phyloP scores from a whole-genome alignment of 1,140 invertebrate genomes.

The Scaptomyza pallida region DNA sequence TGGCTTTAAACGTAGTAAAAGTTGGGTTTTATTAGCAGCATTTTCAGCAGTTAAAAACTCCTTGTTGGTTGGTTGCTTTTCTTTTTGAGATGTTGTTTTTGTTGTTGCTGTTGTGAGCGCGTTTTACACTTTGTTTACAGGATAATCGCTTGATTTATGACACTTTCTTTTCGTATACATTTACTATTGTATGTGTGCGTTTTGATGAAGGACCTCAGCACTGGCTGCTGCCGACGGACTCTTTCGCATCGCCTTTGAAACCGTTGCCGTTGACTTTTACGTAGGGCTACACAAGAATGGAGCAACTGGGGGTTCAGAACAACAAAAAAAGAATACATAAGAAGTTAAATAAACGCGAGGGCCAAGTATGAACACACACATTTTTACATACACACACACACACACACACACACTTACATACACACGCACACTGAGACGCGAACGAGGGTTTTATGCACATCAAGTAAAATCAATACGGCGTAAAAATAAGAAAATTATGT shows the following conservation, averaged over 20 bases:
- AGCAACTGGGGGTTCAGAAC: conserved; percentile 35
- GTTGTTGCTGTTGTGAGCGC: conserved; percentile 33
- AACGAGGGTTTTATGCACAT: conserved; percentile 57
- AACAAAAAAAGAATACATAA: conserved; percentile 59
- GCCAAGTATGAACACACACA: conserved; percentile 22
- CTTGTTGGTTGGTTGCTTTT: conserved; percentile 38
- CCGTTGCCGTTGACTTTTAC: conserved; percentile 46
- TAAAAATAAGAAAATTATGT: conserved; percentile 58
- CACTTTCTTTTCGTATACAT: conserved; percentile 65
- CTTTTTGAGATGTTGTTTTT: conserved; percentile 23
- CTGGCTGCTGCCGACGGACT: conserved; percentile 36
- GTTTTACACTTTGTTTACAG: conserved; percentile 82
- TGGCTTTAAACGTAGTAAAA: conserved; percentile 47
- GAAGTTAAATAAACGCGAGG: conserved; percentile 50
- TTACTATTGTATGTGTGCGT: conserved; percentile 31
- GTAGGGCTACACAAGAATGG: conserved; percentile 47
- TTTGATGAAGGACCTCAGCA: conserved; percentile 54
- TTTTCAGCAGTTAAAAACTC: conserved; percentile 22
- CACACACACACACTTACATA: background rate
- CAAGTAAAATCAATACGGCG: conserved; percentile 71
- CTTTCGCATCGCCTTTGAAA: conserved; percentile 55
- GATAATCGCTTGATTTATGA: conserved; percentile 80
- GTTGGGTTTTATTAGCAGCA: conserved; percentile 51
- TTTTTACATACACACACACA: conserved; percentile 7
- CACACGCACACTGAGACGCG: no score